These are phyloP conservation scores for Phyto melanocephala DNA, from an alignment of 2,888 invertebrate genomes.

Conservation along the genomic window DNA sequence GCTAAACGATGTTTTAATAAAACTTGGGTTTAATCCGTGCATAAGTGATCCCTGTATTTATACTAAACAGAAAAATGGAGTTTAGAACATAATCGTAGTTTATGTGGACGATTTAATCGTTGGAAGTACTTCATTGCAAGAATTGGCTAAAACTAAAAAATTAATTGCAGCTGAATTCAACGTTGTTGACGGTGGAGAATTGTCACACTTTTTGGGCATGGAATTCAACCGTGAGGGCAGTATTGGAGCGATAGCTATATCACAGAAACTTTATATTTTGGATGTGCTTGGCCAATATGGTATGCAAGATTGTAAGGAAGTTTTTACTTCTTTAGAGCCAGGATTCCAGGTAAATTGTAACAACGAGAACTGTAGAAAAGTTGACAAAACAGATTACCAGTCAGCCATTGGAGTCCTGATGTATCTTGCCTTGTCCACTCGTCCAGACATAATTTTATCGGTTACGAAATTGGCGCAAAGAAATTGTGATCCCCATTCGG, in stretches of 20 bases:
- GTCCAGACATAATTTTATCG: conserved; percentile 60
- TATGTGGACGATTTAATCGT: conserved; percentile 66
- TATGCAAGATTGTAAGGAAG: conserved; percentile 16
- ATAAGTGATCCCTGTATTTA: conserved; percentile 42
- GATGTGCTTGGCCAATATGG: background rate
- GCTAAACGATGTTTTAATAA: conserved; percentile 47
- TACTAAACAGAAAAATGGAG: conserved; percentile 26
- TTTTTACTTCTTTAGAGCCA: conserved; percentile 12
- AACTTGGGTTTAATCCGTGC: conserved; percentile 59
- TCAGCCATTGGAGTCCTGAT: conserved; percentile 61
- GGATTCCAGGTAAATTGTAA: conserved; percentile 20
- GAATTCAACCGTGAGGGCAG: conserved; percentile 28
- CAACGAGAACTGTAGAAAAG: conserved; percentile 13
- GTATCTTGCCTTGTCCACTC: conserved; percentile 62
- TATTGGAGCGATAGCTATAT: background rate
- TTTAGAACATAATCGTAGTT: conserved; percentile 56
- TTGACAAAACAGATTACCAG: conserved; percentile 33
- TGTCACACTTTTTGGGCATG: conserved; percentile 44
- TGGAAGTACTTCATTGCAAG: conserved; percentile 32
- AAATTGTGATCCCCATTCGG: conserved; percentile 8
- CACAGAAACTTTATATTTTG: background rate
- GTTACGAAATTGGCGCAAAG: conserved; percentile 50
- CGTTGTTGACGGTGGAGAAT: conserved; percentile 5
- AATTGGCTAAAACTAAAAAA: background rate
- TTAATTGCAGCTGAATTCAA: background rate